phyloP scores from a whole-genome alignment of 2,888 invertebrate genomes.

The Ormyrus labotus region DNA sequence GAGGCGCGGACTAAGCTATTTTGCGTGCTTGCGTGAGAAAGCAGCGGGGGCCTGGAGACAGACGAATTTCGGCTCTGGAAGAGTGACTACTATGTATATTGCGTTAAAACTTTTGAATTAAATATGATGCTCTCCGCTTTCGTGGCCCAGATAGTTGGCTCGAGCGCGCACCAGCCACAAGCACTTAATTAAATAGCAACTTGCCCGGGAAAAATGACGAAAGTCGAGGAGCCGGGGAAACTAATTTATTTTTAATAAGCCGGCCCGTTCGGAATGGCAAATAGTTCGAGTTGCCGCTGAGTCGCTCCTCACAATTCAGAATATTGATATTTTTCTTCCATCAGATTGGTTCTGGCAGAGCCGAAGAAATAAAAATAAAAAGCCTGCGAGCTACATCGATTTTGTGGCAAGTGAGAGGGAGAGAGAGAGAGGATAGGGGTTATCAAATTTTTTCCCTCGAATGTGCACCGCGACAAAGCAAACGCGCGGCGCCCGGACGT shows the following conservation, averaged over 20 bases:
- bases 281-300: no score
- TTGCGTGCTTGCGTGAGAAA: conserved; percentile 15
- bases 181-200: conserved; percentile 41
- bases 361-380: conserved; percentile 6
- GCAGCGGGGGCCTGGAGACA: neutral
- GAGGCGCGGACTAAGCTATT: neutral
- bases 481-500: conserved; percentile 33
- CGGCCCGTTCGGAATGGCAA: neutral
- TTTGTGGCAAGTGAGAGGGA: no score
- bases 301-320: neutral
- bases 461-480: conserved; percentile 24
- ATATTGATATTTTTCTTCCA: conserved; percentile 18
- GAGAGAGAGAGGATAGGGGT: neutral
- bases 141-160: conserved; percentile 23
- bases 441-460: conserved; percentile 51
- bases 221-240: conserved; percentile 6
- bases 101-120: conserved; percentile 44
- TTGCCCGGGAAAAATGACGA: conserved; percentile 29
- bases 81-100: no score
- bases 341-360: neutral
- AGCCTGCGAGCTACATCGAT: no score
- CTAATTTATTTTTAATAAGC: conserved; percentile 12
- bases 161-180: conserved; percentile 2
- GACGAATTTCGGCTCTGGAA: no score
- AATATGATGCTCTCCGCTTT: conserved; percentile 9